Evolutionary conservation across 1,140 invertebrate species (phyloP).

Genomic region (Euura lappo): DNA sequence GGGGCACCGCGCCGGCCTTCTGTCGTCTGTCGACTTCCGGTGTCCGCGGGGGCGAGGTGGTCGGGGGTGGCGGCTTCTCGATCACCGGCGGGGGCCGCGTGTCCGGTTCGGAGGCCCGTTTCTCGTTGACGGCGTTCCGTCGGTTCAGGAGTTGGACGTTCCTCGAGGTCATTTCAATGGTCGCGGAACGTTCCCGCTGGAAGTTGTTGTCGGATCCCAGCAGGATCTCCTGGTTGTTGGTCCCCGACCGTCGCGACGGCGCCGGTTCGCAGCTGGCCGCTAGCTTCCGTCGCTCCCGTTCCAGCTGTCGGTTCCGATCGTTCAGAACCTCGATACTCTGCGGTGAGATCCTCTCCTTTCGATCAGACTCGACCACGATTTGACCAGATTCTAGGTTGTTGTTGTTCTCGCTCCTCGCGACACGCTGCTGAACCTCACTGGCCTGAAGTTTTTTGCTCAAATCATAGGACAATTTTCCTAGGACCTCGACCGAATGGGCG

Average conservation of each 20-base stretch:
- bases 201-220: slow-evolving; percentile 31
- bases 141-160: slow-evolving; percentile 56
- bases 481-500: slow-evolving; percentile 37
- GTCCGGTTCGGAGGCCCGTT: slow-evolving; percentile 23
- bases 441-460: slow-evolving; percentile 55
- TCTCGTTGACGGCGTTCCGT: slow-evolving; percentile 44
- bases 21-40: slow-evolving; percentile 25
- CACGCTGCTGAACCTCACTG: slow-evolving; percentile 34
- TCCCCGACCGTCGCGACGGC: slow-evolving; percentile 19
- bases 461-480: slow-evolving; percentile 43
- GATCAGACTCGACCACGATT: slow-evolving; percentile 36
- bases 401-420: slow-evolving; percentile 30
- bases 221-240: background rate
- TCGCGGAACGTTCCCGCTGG: slow-evolving; percentile 50
- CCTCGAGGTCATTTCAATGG: slow-evolving; percentile 58
- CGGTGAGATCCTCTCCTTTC: slow-evolving; percentile 49
- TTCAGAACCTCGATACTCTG: slow-evolving; percentile 53
- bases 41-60: slow-evolving; percentile 39
- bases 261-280: slow-evolving; percentile 49
- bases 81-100: slow-evolving; percentile 16
- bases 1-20: slow-evolving; percentile 32
- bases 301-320: slow-evolving; percentile 52
- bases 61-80: slow-evolving; percentile 36
- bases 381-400: slow-evolving; percentile 45
- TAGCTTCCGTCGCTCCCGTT: slow-evolving; percentile 48